Conservation (phyloP, 2,113 vertebrate species). For the Poecile atricapillus region DNA sequence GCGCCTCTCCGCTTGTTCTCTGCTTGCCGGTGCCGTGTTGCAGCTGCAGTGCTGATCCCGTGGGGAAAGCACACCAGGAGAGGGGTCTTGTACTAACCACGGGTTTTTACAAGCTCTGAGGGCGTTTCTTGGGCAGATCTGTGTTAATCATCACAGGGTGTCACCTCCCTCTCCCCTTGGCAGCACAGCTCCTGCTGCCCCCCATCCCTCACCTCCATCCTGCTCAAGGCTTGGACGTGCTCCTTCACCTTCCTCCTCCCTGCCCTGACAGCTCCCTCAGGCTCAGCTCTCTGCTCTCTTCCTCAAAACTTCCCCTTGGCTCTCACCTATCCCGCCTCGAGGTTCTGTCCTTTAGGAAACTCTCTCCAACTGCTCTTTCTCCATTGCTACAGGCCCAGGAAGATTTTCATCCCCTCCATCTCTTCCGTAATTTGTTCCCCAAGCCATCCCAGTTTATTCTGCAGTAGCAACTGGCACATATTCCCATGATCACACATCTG, state of each 20-base stretch:
- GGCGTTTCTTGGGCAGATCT: neutral
- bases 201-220: neutral
- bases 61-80: neutral
- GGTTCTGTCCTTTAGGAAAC: neutral
- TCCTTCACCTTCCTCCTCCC: neutral
- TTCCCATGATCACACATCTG: accelerated
- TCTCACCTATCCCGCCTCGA: neutral
- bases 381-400: neutral
- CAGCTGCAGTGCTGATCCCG: accelerated
- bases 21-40: neutral
- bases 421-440: neutral
- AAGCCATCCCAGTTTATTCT: neutral
- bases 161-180: neutral
- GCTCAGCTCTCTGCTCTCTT: neutral
- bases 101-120: neutral
- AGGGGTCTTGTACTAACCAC: neutral
- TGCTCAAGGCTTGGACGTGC: neutral
- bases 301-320: neutral
- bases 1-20: neutral
- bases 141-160: neutral
- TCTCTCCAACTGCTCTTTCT: neutral
- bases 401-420: neutral
- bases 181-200: neutral
- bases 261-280: neutral
- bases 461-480: neutral